Conservation (phyloP, 2,797 vertebrate species). For the Brachyrhaphis roseni region DNA sequence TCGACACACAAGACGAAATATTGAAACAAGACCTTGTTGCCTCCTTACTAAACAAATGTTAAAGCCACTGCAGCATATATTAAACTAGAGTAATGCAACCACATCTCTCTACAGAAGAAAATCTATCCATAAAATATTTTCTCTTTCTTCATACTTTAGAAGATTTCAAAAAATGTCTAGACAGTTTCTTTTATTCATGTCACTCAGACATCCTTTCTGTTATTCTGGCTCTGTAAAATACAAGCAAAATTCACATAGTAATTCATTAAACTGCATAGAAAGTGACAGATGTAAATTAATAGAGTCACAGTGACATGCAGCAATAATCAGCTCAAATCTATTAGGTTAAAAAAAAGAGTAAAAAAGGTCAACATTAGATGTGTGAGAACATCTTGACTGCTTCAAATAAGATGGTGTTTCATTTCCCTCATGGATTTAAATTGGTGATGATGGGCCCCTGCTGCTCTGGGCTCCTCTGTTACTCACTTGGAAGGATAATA, state of each 20-base stretch:
- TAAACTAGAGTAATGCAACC: neutral
- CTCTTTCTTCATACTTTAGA: neutral
- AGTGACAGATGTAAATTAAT: constrained; percentile 17
- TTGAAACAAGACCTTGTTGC: neutral
- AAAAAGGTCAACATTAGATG: constrained; percentile 26
- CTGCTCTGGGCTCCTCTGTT: constrained; percentile 53
- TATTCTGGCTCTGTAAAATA: neutral
- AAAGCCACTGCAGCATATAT: neutral
- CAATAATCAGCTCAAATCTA: constrained; percentile 26
- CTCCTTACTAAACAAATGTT: neutral
- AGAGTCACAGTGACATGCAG: constrained; percentile 14
- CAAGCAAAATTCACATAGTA: constrained; percentile 14
- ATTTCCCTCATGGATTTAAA: constrained; percentile 58
- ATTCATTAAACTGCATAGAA: constrained; percentile 15
- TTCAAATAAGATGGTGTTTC: constrained; percentile 41
- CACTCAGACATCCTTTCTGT: neutral
- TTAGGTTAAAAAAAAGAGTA: constrained; percentile 30
- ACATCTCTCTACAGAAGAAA: neutral
- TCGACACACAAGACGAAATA: too few species aligned
- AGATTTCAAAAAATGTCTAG: constrained; percentile 3
- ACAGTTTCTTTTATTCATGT: neutral
- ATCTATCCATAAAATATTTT: neutral
- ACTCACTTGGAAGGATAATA: constrained; percentile 58
- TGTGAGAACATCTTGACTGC: constrained; percentile 51
- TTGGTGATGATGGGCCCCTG: constrained; percentile 55